These are phyloP conservation scores for Entelurus aequoreus DNA, from an alignment of 2,113 vertebrate species.

Conservation along the genomic window DNA sequence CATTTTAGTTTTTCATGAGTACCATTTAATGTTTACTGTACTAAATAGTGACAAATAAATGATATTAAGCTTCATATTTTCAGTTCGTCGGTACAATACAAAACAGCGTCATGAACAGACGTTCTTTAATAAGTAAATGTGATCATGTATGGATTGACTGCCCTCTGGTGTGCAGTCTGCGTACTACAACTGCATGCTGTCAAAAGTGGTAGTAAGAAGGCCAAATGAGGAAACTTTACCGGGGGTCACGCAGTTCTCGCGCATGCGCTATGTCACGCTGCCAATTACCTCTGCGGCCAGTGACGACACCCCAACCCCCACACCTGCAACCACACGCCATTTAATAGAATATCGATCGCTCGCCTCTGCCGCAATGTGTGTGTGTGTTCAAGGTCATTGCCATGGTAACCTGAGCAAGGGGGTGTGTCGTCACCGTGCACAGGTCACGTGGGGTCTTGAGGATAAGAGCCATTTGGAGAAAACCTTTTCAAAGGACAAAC, in stretches of 20 bases:
- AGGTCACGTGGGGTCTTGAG: conserved; percentile 45
- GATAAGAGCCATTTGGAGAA: too few relatives aligned
- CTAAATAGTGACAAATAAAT: too few relatives aligned
- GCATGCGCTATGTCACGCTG: conserved; percentile 43
- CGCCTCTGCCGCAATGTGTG: conserved; percentile 69
- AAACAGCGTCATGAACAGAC: too few relatives aligned
- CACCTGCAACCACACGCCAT: conserved; percentile 51
- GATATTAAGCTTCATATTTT: too few relatives aligned
- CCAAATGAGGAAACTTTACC: too few relatives aligned
- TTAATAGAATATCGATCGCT: conserved; percentile 79
- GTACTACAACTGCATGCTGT: conserved; percentile 13
- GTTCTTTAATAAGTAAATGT: too few relatives aligned
- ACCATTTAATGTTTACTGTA: too few relatives aligned
- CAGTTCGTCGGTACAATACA: too few relatives aligned
- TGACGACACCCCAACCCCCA: conserved; percentile 47
- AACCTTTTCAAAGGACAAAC: too few relatives aligned
- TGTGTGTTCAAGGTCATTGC: conserved; percentile 72
- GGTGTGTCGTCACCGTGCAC: conserved; percentile 57
- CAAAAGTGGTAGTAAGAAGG: not conserved
- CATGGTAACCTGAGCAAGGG: conserved; percentile 68
- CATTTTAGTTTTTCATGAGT: too few relatives aligned
- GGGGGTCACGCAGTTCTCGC: not conserved
- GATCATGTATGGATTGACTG: conserved; percentile 7
- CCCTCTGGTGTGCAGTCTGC: conserved; percentile 46
- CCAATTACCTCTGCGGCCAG: conserved; percentile 61